phyloP scores from a whole-genome alignment of 2,888 invertebrate species.

The Druceiella hillmani region DNA sequence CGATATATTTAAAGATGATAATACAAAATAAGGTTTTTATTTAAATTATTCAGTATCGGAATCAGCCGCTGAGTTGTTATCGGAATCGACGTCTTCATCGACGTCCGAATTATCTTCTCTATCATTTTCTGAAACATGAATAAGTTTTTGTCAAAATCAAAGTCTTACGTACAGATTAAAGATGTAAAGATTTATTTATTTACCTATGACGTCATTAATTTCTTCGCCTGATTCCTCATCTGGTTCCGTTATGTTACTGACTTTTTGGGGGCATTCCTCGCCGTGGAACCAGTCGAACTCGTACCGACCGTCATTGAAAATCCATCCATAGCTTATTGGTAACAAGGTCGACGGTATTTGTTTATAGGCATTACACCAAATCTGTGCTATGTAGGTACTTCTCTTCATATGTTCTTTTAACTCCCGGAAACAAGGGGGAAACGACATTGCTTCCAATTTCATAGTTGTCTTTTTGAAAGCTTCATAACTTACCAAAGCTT shows the following conservation, averaged over 20 bases:
- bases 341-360: constrained; percentile 23
- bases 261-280: constrained; percentile 23
- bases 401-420: constrained; percentile 21
- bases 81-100: constrained; percentile 18
- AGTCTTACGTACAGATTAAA: constrained; percentile 12
- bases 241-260: constrained; percentile 19
- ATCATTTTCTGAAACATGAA: constrained; percentile 24
- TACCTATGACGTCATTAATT: constrained; percentile 15
- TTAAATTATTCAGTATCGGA: constrained; percentile 20
- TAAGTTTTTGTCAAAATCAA: constrained; percentile 17
- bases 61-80: constrained; percentile 19
- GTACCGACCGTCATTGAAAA: constrained; percentile 22
- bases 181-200: constrained; percentile 15
- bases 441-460: constrained; percentile 15
- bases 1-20: constrained; percentile 13
- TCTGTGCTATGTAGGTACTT: constrained; percentile 22
- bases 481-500: constrained; percentile 20
- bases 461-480: constrained; percentile 18
- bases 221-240: constrained; percentile 20
- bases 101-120: constrained; percentile 23
- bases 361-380: constrained; percentile 23
- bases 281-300: constrained; percentile 24
- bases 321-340: constrained; percentile 23
- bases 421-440: constrained; percentile 14
- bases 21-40: constrained; percentile 18